These are phyloP conservation scores for Orthosia cruda DNA, from an alignment of 2,888 invertebrate genomes.

Conservation along the genomic window DNA sequence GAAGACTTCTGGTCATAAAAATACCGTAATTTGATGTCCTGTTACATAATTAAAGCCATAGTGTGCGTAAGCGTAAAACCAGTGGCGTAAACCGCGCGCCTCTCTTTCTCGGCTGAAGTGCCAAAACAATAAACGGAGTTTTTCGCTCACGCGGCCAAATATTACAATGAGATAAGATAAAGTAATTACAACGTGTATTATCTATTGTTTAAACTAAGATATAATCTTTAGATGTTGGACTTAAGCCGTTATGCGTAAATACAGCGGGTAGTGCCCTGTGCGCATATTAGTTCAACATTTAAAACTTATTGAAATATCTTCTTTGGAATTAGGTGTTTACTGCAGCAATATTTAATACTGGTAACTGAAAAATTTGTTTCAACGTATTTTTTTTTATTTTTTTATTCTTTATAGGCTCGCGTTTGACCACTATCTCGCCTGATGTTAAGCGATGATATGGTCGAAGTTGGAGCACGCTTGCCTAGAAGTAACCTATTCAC, in stretches of 20 bases:
- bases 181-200: constrained; percentile 73
- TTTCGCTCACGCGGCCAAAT: constrained; percentile 58
- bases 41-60: too few species aligned
- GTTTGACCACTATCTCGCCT: too few species aligned
- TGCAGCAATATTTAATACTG: constrained; percentile 12
- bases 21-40: too few species aligned
- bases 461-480: too few species aligned
- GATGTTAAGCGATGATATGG: too few species aligned
- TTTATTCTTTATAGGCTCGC: too few species aligned
- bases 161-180: constrained; percentile 75
- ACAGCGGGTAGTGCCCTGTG: constrained; percentile 30
- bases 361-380: neutral
- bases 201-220: constrained; percentile 75
- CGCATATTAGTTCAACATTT: constrained; percentile 55
- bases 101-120: constrained; percentile 15
- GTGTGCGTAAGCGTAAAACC: neutral
- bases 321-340: constrained; percentile 34
- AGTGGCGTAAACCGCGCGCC: neutral
- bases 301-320: constrained; percentile 56
- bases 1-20: too few species aligned
- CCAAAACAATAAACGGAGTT: constrained; percentile 54
- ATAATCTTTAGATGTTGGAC: constrained; percentile 66
- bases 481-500: too few species aligned
- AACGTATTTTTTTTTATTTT: too few species aligned
- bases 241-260: constrained; percentile 63